A percentile compares a stretch with the other conserved stretches of the same genome.
These are phyloP conservation scores for Nomada ferruginata DNA, from an alignment of 2,888 invertebrate genomes.

Conservation along the genomic window DNA sequence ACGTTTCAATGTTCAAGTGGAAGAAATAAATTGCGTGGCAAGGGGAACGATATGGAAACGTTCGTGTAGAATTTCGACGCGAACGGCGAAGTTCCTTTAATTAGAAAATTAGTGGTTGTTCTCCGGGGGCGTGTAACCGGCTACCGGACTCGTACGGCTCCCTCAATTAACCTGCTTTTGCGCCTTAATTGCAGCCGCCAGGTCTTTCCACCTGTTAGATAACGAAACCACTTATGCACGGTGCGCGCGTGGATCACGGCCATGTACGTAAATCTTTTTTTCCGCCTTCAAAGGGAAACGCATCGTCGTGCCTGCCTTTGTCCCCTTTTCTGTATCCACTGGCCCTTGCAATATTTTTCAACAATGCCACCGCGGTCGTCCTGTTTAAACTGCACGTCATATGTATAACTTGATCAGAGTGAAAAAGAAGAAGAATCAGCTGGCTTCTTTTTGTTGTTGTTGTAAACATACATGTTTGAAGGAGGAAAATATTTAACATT, in stretches of 20 bases:
- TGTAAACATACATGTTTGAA: no score
- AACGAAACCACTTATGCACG: slow-evolving; percentile 60
- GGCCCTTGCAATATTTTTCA: slow-evolving; percentile 34
- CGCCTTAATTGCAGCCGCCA: slow-evolving; percentile 62
- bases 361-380: slow-evolving; percentile 6
- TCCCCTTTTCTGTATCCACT: neutral
- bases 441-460: no score
- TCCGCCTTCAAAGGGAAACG: slow-evolving; percentile 16
- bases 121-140: slow-evolving; percentile 45
- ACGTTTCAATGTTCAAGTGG: neutral
- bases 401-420: no score
- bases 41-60: neutral
- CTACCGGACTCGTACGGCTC: slow-evolving; percentile 33
- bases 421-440: no score
- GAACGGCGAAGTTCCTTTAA: slow-evolving; percentile 49
- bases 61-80: slow-evolving; percentile 34
- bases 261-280: slow-evolving; percentile 35
- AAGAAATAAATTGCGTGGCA: neutral
- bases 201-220: slow-evolving; percentile 63
- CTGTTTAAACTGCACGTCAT: no score
- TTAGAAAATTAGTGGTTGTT: slow-evolving; percentile 63
- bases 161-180: slow-evolving; percentile 61
- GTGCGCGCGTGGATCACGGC: slow-evolving; percentile 26
- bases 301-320: neutral
- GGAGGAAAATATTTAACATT: no score